phyloP scores from a whole-genome alignment of 2,888 invertebrate genomes.

The Parthenolecanium corni region DNA sequence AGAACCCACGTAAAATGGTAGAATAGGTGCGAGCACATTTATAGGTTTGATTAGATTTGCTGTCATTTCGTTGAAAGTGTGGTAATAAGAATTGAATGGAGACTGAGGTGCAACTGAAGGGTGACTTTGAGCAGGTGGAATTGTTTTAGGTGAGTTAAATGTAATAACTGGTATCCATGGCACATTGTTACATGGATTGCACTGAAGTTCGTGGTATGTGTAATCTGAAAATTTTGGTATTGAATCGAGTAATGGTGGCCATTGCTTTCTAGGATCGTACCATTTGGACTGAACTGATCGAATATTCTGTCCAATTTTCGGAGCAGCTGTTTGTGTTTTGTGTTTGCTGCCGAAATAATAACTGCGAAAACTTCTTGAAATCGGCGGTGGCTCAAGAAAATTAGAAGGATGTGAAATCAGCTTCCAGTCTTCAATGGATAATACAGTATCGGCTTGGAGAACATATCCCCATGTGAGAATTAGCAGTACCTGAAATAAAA shows the following conservation, averaged over 20 bases:
- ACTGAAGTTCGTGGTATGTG: conserved; percentile 38
- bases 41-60: conserved; percentile 17
- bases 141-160: conserved; percentile 42
- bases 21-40: background rate
- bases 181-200: conserved; percentile 64
- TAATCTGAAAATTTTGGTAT: background rate
- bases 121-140: background rate
- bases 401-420: no score
- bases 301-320: no score
- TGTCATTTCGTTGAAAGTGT: conserved; percentile 15
- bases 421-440: no score
- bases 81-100: conserved; percentile 8
- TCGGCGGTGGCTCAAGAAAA: background rate
- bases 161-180: conserved; percentile 66
- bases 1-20: background rate
- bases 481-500: no score
- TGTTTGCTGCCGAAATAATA: no score
- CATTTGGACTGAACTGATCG: background rate
- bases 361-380: background rate
- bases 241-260: background rate
- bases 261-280: background rate
- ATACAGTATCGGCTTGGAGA: no score
- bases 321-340: background rate
- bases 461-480: no score
- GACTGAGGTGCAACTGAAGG: no score